These are phyloP conservation scores for Metalampra italica DNA, from an alignment of 2,888 invertebrate species.

Conservation along the genomic window DNA sequence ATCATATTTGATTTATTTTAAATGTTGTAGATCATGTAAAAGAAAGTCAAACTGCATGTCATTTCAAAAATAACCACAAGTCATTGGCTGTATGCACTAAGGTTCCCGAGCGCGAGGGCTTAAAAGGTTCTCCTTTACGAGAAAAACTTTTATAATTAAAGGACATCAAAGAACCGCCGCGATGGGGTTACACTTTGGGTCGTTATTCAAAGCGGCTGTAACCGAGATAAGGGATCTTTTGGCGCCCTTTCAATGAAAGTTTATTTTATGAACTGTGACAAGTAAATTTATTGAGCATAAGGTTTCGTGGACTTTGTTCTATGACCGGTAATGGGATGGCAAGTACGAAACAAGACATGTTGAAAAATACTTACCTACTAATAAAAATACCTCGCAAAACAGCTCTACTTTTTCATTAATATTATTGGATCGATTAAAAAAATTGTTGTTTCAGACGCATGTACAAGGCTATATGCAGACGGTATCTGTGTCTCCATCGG, in stretches of 20 bases:
- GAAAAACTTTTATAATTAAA: constrained; percentile 76
- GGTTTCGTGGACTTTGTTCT: constrained; percentile 2
- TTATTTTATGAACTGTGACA: constrained; percentile 66
- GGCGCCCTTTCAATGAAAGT: constrained; percentile 59
- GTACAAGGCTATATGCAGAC: constrained; percentile 26
- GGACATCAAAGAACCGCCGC: constrained; percentile 70
- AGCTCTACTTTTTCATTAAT: no score
- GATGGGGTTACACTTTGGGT: constrained; percentile 73
- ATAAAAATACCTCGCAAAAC: no score
- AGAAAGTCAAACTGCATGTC: constrained; percentile 16
- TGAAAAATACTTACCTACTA: not conserved
- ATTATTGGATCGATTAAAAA: no score
- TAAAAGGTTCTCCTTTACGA: constrained; percentile 58
- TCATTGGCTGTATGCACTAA: constrained; percentile 23
- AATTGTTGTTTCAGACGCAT: no score
- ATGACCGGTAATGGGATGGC: not conserved
- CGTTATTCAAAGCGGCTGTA: constrained; percentile 71
- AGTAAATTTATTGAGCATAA: constrained; percentile 38
- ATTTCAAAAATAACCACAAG: constrained; percentile 19
- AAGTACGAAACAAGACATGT: no score
- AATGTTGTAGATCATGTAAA: not conserved
- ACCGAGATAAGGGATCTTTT: constrained; percentile 69
- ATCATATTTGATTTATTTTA: not conserved
- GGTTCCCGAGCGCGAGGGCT: constrained; percentile 17
- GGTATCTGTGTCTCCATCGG: constrained; percentile 39